phyloP scores from a whole-genome alignment of 2,888 invertebrate species.

The Ormyrus nitidulus region DNA sequence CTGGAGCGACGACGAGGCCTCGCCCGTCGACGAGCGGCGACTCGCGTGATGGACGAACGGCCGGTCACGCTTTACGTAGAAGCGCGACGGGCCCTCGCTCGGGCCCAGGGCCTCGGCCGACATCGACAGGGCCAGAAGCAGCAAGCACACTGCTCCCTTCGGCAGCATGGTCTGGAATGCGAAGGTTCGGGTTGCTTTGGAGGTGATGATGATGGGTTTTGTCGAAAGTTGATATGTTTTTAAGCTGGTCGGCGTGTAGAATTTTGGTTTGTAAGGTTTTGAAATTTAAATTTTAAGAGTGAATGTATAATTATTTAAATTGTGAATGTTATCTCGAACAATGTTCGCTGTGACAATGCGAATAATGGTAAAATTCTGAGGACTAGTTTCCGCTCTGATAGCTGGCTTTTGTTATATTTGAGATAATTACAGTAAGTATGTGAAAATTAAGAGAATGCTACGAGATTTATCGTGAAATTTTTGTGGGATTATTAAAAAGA shows the following conservation, averaged over 20 bases:
- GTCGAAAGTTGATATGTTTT: not conserved
- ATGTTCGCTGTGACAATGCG: too few relatives aligned
- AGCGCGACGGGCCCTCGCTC: conserved; percentile 11
- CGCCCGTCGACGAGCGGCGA: not conserved
- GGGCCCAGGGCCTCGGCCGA: conserved; percentile 13
- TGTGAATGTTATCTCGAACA: too few relatives aligned
- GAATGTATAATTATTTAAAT: too few relatives aligned
- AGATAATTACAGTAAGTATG: too few relatives aligned
- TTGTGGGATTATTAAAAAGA: too few relatives aligned
- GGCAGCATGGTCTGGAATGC: conserved; percentile 67
- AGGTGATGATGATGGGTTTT: not conserved
- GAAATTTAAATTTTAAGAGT: not conserved
- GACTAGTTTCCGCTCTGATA: too few relatives aligned
- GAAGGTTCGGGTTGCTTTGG: too few relatives aligned
- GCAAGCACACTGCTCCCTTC: conserved; percentile 61
- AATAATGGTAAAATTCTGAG: too few relatives aligned
- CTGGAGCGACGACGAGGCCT: too few relatives aligned
- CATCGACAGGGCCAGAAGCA: conserved; percentile 59
- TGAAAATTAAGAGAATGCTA: too few relatives aligned
- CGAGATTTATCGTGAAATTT: too few relatives aligned
- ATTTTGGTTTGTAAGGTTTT: not conserved
- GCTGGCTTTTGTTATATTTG: too few relatives aligned
- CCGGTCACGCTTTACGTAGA: conserved; percentile 14
- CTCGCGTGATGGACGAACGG: not conserved
- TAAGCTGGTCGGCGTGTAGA: not conserved